Base-by-base conservation (phyloP, 1,140 invertebrate species). In the Cotesia chilonis region DNA sequence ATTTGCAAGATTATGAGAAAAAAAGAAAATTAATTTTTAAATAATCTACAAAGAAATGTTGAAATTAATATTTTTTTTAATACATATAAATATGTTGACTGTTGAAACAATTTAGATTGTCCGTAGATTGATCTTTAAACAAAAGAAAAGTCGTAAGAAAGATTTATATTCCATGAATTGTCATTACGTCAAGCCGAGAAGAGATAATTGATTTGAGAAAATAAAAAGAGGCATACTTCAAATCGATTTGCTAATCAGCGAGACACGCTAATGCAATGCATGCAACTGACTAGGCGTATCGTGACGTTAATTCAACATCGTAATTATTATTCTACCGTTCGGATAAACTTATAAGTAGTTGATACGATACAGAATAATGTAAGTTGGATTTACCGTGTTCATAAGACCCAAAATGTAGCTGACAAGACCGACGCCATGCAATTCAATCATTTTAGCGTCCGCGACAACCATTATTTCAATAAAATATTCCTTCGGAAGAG, bases 381-480 rank as follows among this genome's bases (percentile, higher is more conserved):
- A 28, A 4, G 70, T 55, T 67, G 28, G 28, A 74, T 79, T 76
- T 87, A 95, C 94, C 78, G 93, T 93, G 54, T 91, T 92, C 89
- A 96, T 93, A 10, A 96, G 87, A 10, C 92, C 94, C 36, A 95
- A 87, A 71, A 96, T 90, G 79, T 96, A 96, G 64, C 89, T 84
- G 65, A 89, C 86, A 3, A 95, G 83, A 52, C 87, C 86, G 7
- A 77, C 78, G 6, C 88, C 88, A 78, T 96, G 94, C 79, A 94
- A 95, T 17, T 90, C 84, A 1, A 89, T 81, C 94, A 96, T 96
- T 78, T 91, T 93, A 10, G 84, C 83, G 81, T 96, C 95, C 36
- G 93, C 93, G 3, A 94, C 94, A 5, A 96, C 89, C 83, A 95
- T 88, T 38, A 95, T 89, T 85, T 95, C 94, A 47, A 96, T 89